A percentile compares a stretch with the other conserved stretches of the same genome.
phyloP scores from a whole-genome alignment of 2,113 vertebrate species.

The Petromus typicus region DNA sequence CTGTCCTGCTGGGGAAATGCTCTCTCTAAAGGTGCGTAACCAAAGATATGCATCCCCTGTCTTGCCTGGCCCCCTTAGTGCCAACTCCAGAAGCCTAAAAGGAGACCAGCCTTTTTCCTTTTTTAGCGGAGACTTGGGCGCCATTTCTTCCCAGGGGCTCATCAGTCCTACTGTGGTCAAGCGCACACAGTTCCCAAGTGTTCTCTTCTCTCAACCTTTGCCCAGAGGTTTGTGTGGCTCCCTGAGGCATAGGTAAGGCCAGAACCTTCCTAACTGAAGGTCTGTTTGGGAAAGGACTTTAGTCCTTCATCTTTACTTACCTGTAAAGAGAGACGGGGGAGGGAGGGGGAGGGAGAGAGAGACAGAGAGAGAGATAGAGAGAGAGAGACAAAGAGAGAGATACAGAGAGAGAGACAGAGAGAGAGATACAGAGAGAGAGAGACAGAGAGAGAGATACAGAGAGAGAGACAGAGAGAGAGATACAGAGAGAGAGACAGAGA shows the following conservation, averaged over 20 bases:
- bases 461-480: too few relatives aligned
- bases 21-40: neutral
- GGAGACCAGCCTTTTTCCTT: neutral
- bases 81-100: neutral
- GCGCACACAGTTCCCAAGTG: neutral
- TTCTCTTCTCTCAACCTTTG: neutral
- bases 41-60: neutral
- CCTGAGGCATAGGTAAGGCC: neutral
- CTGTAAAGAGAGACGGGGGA: neutral
- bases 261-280: neutral
- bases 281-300: neutral
- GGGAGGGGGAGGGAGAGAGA: too few relatives aligned
- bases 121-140: neutral
- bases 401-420: too few relatives aligned
- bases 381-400: too few relatives aligned
- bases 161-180: rapidly evolving
- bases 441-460: too few relatives aligned
- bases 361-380: neutral
- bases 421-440: too few relatives aligned
- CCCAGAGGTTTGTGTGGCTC: neutral
- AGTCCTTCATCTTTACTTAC: conserved; percentile 27
- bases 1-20: neutral
- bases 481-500: too few relatives aligned
- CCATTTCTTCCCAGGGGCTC: neutral
- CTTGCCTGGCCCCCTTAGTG: rapidly evolving